Evolutionary conservation across 1,140 invertebrate species (phyloP).

Genomic region (Delia radicum): DNA sequence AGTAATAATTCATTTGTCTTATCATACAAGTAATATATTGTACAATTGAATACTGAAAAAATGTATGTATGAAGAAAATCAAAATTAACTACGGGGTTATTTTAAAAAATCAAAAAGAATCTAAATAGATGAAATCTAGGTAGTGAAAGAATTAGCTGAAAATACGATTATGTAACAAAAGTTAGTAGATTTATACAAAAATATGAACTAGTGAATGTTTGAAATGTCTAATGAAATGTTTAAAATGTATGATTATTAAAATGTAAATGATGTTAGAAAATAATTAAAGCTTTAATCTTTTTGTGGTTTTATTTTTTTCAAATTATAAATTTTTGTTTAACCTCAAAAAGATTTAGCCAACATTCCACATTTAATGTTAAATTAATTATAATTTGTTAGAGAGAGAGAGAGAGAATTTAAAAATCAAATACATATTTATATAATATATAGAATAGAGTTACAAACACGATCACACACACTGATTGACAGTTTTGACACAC

Average conservation of each 20-base stretch:
- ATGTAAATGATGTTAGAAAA: not conserved
- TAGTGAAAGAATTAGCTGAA: not conserved
- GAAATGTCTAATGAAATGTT: not conserved
- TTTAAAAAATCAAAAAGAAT: no score
- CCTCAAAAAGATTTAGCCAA: not conserved
- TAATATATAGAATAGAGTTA: not conserved
- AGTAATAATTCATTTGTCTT: not conserved
- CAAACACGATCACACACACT: not conserved
- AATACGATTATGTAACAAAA: not conserved
- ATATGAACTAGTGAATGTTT: not conserved
- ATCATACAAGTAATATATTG: not conserved
- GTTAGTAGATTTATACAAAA: not conserved
- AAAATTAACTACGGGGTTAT: no score
- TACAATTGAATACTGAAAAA: not conserved
- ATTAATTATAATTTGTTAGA: not conserved
- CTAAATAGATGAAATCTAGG: no score
- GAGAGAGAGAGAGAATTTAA: not conserved
- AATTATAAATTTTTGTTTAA: not conserved
- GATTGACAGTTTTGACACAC: not conserved
- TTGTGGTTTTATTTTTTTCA: not conserved
- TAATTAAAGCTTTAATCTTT: not conserved
- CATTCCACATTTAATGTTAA: not conserved
- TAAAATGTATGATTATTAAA: not conserved
- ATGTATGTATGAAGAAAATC: no score
- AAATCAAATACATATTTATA: not conserved